Evolutionary conservation across 1,140 invertebrate species (phyloP).

Genomic region (Megalopta genalis): DNA sequence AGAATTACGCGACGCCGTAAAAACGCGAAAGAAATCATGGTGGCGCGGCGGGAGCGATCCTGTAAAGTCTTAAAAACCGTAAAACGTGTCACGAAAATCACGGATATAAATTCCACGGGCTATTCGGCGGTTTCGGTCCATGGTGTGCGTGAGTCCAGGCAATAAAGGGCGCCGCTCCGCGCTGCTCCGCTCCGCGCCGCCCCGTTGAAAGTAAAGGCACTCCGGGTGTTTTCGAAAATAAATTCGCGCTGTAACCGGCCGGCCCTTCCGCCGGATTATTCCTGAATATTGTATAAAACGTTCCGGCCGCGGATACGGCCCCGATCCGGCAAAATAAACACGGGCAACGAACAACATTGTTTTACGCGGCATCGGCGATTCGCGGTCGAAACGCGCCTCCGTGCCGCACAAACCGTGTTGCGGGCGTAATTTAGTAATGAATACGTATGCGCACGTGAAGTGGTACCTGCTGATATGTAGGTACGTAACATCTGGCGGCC

Average conservation of each 20-base stretch:
- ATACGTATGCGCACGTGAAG: slow-evolving; percentile 68
- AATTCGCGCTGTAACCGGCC: neutral
- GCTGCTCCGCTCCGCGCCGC: too few species aligned
- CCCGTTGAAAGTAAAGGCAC: too few species aligned
- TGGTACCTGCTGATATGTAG: slow-evolving; percentile 69
- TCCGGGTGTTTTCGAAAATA: neutral
- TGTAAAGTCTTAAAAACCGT: too few species aligned
- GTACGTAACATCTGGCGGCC: slow-evolving; percentile 73
- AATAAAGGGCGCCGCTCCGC: too few species aligned
- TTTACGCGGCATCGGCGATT: slow-evolving; percentile 63
- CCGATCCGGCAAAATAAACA: slow-evolving; percentile 20
- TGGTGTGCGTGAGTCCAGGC: too few species aligned
- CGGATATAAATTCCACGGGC: too few species aligned
- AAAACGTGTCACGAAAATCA: neutral
- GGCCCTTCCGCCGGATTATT: neutral
- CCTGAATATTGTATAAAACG: slow-evolving; percentile 12
- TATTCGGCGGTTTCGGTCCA: too few species aligned
- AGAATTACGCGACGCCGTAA: too few species aligned
- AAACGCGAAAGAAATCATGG: too few species aligned
- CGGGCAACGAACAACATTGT: slow-evolving; percentile 34
- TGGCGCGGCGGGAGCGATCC: too few species aligned
- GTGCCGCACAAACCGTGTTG: slow-evolving; percentile 27
- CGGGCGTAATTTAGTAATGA: slow-evolving; percentile 70
- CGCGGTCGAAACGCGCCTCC: slow-evolving; percentile 53
- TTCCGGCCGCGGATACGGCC: neutral